Evolutionary conservation across 2,113 vertebrate species (phyloP), one percentile per base, ranked within the genome.

Genomic region (Merops nubicus): DNA sequence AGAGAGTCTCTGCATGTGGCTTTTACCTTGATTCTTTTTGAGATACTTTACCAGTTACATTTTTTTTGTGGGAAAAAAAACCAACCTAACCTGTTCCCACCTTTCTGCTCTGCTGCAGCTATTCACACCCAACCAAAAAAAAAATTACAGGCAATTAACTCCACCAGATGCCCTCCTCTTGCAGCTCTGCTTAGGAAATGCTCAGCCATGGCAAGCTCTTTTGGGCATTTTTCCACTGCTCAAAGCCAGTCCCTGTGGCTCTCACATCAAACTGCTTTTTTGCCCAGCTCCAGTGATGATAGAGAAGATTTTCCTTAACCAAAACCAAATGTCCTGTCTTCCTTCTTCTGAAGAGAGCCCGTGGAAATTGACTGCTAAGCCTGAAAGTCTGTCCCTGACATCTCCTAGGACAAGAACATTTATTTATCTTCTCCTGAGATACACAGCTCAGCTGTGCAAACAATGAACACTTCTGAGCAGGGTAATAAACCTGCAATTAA

Each of bases 401-500:
- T 34, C 29, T 70, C n/a, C 74, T 36, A 73, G 31, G 31, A 84
- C 11, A 5, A 72, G 43, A 78, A 72, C 17, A 68, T 70, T 76
- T 77, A 76, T 85, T 60, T 26, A 17, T 78, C 83, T 84, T 82
- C 82, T 96, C 77, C 81, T 54, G 69, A 97, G 85, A 75, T 45
- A 53, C 36, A 56, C n/a, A 91, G 68, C 42, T 94, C 77, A 72
- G 69, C 65, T 94, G 70, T 75, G 82, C 47, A 88, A 95, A 93
- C 20, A 94, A 92, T 12, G 16, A 93, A 77, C 14, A 14, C 62
- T 23, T 76, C 70, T 77, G 53, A 89, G 36, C 63, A 79, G 90
- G 65, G 11, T 86, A 78, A 97, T 79, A 95, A 91, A 93, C 33
- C 25, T 84, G 74, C 82, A 94, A 57, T 93, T 92, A 95, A 90